Evolutionary conservation across 2,888 invertebrate species (phyloP).

Genomic region (Dexiosoma caninum): DNA sequence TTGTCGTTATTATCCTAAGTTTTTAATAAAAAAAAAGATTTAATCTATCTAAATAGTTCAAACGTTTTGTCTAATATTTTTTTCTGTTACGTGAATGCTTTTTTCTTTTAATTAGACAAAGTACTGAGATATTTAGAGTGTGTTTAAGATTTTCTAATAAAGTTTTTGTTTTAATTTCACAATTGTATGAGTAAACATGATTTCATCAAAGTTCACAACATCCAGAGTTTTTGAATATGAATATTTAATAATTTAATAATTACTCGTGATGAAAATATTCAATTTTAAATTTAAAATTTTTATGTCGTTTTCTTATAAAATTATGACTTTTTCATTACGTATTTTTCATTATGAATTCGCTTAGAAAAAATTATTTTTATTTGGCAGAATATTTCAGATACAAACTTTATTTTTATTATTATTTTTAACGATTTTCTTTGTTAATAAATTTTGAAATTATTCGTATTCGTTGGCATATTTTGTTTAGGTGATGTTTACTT

Average conservation of each 20-base stretch:
- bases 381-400: slow-evolving; percentile 55
- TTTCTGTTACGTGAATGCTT: too few relatives aligned
- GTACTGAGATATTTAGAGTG: too few relatives aligned
- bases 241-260: slow-evolving; percentile 52
- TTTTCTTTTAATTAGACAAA: too few relatives aligned
- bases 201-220: slow-evolving; percentile 77
- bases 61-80: slow-evolving; percentile 42
- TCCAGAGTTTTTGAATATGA: slow-evolving; percentile 73
- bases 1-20: slow-evolving; percentile 21
- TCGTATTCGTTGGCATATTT: slow-evolving; percentile 26
- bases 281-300: slow-evolving; percentile 8
- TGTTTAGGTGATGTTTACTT: too few relatives aligned
- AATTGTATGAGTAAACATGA: slow-evolving; percentile 70
- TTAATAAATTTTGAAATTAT: not conserved
- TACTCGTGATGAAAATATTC: slow-evolving; percentile 38
- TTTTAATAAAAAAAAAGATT: slow-evolving; percentile 53
- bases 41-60: slow-evolving; percentile 62
- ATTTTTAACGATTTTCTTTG: slow-evolving; percentile 27
- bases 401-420: slow-evolving; percentile 32
- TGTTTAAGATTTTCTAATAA: too few relatives aligned
- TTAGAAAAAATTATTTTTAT: slow-evolving; percentile 53
- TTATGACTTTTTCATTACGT: slow-evolving; percentile 43
- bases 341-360: slow-evolving; percentile 40
- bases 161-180: too few relatives aligned
- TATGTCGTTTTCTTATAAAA: slow-evolving; percentile 28